Evolutionary conservation across 2,888 invertebrate species (phyloP).

Genomic region (Reticulitermes lucifugus): DNA sequence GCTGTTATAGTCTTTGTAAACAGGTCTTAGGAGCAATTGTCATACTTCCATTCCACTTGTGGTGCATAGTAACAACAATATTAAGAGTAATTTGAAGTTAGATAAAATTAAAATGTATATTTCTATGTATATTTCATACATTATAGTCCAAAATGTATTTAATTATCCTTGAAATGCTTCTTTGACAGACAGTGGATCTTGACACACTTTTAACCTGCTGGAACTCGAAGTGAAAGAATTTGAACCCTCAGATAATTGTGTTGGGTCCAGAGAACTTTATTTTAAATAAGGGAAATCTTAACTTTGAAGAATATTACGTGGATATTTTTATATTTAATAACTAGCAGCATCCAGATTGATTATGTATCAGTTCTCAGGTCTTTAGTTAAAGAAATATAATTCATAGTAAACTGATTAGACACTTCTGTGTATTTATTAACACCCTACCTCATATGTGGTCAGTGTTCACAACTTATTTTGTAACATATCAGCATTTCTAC

Average conservation of each 20-base stretch:
- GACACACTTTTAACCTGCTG: too few species aligned
- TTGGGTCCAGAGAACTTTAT: background rate
- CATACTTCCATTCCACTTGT: background rate
- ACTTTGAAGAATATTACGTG: background rate
- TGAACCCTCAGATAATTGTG: too few species aligned
- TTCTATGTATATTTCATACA: background rate
- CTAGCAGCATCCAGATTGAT: background rate
- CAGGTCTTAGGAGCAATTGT: background rate
- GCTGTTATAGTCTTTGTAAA: too few species aligned
- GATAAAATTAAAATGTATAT: background rate
- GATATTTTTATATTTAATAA: background rate
- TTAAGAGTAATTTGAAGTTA: background rate
- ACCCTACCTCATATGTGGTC: background rate
- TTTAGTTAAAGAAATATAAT: background rate
- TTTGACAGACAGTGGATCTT: background rate
- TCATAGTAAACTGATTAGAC: background rate
- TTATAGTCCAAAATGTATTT: background rate
- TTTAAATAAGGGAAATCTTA: background rate
- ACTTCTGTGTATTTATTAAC: background rate
- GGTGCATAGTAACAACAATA: background rate
- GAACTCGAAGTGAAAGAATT: too few species aligned
- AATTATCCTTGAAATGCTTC: background rate
- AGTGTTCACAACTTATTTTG: background rate
- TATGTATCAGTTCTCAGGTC: background rate
- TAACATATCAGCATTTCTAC: background rate